A percentile compares a stretch with the other conserved stretches of the same genome.
Conservation (phyloP, 2,797 vertebrate species). For the Pitangus sulphuratus region DNA sequence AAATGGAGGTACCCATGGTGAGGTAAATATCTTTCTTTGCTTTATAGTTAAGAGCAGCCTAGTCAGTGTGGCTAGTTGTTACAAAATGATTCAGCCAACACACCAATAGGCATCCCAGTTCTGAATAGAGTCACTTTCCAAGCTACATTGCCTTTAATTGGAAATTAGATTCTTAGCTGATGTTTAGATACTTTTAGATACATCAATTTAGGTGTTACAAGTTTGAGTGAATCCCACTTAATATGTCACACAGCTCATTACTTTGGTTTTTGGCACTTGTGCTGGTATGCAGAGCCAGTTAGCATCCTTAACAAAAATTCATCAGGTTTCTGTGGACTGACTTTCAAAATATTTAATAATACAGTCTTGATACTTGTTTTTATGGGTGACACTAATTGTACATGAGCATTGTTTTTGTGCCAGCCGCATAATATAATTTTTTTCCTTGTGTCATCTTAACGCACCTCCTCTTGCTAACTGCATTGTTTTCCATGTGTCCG, state of each 20-base stretch:
- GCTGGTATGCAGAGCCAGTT: neutral
- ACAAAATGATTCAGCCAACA: neutral
- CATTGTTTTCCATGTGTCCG: neutral
- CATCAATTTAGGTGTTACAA: neutral
- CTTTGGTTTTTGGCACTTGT: neutral
- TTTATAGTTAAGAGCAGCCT: neutral
- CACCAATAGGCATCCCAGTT: neutral
- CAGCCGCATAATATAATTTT: neutral
- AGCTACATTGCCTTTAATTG: neutral
- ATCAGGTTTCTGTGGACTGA: neutral
- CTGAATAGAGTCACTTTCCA: neutral
- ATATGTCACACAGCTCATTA: neutral
- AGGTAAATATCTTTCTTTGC: neutral
- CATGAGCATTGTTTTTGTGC: neutral
- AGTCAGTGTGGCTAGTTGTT: neutral
- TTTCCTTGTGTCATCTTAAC: neutral
- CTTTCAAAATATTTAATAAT: conserved; percentile 15
- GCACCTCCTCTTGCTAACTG: neutral
- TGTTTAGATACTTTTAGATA: neutral
- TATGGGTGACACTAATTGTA: neutral
- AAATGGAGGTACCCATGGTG: neutral
- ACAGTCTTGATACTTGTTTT: neutral
- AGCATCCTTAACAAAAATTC: neutral
- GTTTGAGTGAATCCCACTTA: neutral
- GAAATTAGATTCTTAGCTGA: neutral